phyloP scores from a whole-genome alignment of 2,797 vertebrate genomes.

The Thripadectes ignobilis region DNA sequence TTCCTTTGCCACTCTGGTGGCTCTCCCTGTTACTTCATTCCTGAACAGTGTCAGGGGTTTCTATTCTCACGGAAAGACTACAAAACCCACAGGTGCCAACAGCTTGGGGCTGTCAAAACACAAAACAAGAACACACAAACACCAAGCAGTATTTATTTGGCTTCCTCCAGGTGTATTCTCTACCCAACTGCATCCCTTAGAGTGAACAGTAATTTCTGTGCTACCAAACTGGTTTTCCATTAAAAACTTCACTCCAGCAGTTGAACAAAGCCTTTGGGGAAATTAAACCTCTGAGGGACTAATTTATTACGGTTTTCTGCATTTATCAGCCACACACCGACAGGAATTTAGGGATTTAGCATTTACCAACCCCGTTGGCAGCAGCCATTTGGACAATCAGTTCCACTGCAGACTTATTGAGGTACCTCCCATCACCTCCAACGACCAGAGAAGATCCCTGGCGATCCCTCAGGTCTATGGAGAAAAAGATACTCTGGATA shows the following conservation, averaged over 20 bases:
- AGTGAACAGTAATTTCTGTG: not conserved
- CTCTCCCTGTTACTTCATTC: not conserved
- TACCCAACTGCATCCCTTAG: not conserved
- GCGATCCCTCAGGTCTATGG: constrained; percentile 93
- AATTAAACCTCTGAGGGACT: not conserved
- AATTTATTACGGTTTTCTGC: not conserved
- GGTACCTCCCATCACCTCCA: constrained; percentile 95
- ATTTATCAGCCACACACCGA: constrained; percentile 7
- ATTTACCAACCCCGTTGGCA: constrained; percentile 95
- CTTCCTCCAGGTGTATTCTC: not conserved
- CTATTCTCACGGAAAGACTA: not conserved
- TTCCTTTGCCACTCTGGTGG: not conserved
- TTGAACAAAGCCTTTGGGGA: not conserved
- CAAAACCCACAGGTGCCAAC: not conserved
- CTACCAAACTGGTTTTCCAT: not conserved
- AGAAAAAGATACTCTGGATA: constrained; percentile 93
- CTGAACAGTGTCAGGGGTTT: not conserved
- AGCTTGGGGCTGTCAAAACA: not conserved
- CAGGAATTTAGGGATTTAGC: constrained; percentile 32
- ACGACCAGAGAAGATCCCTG: constrained; percentile 93
- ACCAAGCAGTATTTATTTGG: not conserved
- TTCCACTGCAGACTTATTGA: constrained; percentile 88
- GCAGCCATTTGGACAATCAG: constrained; percentile 96
- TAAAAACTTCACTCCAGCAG: not conserved
- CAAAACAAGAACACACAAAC: not conserved